These are phyloP conservation scores for Rhadinocentrus ornatus DNA, from an alignment of 2,797 vertebrate species.

Conservation along the genomic window DNA sequence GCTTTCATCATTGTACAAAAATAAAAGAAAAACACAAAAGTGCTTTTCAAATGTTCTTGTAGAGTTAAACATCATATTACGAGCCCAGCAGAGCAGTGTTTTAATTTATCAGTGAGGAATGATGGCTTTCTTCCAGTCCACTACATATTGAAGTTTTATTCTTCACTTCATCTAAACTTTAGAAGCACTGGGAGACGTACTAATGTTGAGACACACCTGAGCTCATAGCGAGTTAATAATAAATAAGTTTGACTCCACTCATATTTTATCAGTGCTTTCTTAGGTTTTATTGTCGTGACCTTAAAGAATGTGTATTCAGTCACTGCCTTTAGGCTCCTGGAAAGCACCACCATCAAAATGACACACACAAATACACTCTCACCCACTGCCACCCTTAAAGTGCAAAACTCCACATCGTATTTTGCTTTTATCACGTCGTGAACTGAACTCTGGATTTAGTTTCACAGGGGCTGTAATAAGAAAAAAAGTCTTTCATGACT, in stretches of 20 bases:
- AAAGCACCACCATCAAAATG: slow-evolving; percentile 44
- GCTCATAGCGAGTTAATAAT: slow-evolving; percentile 55
- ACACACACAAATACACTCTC: slow-evolving; percentile 54
- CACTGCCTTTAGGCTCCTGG: slow-evolving; percentile 40
- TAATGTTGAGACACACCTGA: slow-evolving; percentile 40
- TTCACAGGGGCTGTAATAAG: slow-evolving; percentile 35
- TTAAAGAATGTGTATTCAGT: slow-evolving; percentile 64
- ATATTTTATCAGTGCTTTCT: slow-evolving; percentile 69
- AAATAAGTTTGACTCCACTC: slow-evolving; percentile 65
- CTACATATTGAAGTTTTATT: slow-evolving; percentile 16
- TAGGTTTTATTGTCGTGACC: slow-evolving; percentile 71
- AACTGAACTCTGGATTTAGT: slow-evolving; percentile 53
- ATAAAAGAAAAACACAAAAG: slow-evolving; percentile 14
- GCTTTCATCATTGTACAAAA: slow-evolving; percentile 19
- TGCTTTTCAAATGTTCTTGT: slow-evolving; percentile 26
- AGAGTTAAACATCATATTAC: slow-evolving; percentile 43
- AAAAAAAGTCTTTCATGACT: slow-evolving; percentile 65
- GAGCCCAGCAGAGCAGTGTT: slow-evolving; percentile 16
- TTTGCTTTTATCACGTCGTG: slow-evolving; percentile 66
- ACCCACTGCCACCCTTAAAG: slow-evolving; percentile 35
- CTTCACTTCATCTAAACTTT: slow-evolving; percentile 17
- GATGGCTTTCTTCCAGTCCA: slow-evolving; percentile 47
- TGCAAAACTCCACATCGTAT: slow-evolving; percentile 53
- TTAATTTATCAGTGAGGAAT: slow-evolving; percentile 41
- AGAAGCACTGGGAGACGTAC: slow-evolving; percentile 35